Percentiles rank a stretch among this genome's conserved stretches.
These are phyloP conservation scores for Hyppa rectilinea DNA, from an alignment of 2,888 invertebrate species.

Conservation along the genomic window DNA sequence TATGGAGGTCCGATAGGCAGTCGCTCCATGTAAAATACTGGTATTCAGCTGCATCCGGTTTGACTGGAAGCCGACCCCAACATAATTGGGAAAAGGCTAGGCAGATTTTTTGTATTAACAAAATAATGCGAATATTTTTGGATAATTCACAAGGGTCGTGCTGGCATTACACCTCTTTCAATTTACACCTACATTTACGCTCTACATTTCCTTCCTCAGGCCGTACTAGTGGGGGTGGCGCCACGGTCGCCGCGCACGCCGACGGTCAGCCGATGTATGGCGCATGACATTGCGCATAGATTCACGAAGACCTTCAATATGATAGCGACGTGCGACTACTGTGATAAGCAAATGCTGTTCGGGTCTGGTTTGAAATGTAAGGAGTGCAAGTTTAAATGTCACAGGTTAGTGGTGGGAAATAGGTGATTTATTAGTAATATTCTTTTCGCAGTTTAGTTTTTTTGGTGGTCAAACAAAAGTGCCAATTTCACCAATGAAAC, in stretches of 20 bases:
- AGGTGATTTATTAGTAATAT: no score
- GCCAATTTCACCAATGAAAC: no score
- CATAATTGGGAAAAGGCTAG: no score
- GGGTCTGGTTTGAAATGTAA: conserved; percentile 96
- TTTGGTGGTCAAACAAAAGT: no score
- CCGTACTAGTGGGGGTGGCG: conserved; percentile 73
- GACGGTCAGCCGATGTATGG: conserved; percentile 93
- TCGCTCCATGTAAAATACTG: no score
- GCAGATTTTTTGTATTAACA: conserved; percentile 21
- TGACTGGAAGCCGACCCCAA: no score
- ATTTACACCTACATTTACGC: background rate
- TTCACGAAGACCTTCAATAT: conserved; percentile 97
- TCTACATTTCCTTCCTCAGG: background rate
- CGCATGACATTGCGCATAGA: conserved; percentile 96
- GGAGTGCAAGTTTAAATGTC: conserved; percentile 98
- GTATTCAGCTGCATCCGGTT: no score
- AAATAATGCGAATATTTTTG: background rate
- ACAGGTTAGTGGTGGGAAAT: conserved; percentile 81
- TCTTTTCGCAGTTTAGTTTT: no score
- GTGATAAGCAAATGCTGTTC: conserved; percentile 96
- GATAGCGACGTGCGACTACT: conserved; percentile 97
- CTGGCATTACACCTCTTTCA: background rate
- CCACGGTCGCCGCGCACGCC: conserved; percentile 94
- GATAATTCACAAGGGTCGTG: background rate
- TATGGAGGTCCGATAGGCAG: no score